These are phyloP conservation scores for Oophaga pumilio DNA, from an alignment of 2,113 vertebrate genomes.

Conservation along the genomic window DNA sequence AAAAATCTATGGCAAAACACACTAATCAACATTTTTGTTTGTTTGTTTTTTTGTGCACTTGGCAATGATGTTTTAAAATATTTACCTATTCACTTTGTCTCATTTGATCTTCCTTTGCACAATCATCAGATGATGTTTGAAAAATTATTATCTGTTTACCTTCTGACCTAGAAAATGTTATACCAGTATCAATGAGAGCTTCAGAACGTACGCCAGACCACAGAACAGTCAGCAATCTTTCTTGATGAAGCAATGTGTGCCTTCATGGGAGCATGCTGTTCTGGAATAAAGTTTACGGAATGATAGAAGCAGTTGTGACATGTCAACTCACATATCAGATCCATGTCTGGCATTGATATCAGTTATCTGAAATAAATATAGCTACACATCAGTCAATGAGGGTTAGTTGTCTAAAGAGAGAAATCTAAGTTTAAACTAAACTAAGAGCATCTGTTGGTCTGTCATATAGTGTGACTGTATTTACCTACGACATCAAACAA, in stretches of 20 bases:
- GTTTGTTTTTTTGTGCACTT: neutral
- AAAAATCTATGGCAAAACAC: neutral
- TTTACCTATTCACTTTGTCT: neutral
- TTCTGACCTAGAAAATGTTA: neutral
- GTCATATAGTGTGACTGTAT: neutral
- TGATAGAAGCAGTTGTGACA: conserved; percentile 8
- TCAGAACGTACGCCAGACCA: conserved; percentile 15
- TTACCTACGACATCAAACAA: neutral
- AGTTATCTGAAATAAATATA: neutral
- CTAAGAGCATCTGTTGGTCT: neutral
- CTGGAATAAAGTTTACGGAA: conserved; percentile 53
- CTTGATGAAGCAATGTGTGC: conserved; percentile 29
- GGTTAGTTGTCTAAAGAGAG: neutral
- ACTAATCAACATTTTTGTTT: neutral
- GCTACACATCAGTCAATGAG: neutral
- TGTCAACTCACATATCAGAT: neutral
- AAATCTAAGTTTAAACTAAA: neutral
- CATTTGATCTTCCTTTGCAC: neutral
- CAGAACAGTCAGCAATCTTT: conserved; percentile 14
- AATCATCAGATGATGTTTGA: neutral
- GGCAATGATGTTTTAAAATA: neutral
- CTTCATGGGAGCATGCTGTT: conserved; percentile 26
- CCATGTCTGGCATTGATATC: neutral
- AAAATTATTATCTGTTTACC: neutral
- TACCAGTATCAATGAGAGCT: neutral